phyloP scores from a whole-genome alignment of 1,140 invertebrate genomes.

The Bombus fervidus region DNA sequence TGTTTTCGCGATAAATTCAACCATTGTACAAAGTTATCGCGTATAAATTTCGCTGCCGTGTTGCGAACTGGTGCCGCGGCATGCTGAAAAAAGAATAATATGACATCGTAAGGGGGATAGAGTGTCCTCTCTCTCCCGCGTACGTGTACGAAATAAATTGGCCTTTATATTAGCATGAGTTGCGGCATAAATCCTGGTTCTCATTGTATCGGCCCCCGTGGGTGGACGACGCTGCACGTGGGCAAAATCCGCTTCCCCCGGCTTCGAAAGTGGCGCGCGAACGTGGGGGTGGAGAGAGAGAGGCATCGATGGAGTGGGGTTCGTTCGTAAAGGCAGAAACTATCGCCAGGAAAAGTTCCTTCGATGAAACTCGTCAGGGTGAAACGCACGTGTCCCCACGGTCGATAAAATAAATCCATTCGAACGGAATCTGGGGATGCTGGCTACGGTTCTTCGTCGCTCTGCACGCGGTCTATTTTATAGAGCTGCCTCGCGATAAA shows the following conservation, averaged over 20 bases:
- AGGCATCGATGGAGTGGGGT: conserved; percentile 1
- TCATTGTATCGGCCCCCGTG: conserved; percentile 76
- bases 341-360: neutral
- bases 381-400: conserved; percentile 36
- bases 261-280: conserved; percentile 59
- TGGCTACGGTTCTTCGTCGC: neutral
- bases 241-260: conserved; percentile 71
- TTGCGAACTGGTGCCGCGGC: conserved; percentile 44
- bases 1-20: conserved; percentile 77
- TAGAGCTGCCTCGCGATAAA: conserved; percentile 52
- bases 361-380: conserved; percentile 7
- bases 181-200: conserved; percentile 74
- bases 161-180: conserved; percentile 77
- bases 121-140: conserved; percentile 15
- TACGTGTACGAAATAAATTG: conserved; percentile 73
- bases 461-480: conserved; percentile 43
- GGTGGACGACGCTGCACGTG: conserved; percentile 72
- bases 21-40: conserved; percentile 72
- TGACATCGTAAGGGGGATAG: neutral
- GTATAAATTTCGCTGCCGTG: conserved; percentile 74
- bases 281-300: conserved; percentile 54
- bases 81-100: neutral
- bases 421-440: conserved; percentile 46
- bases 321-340: neutral
- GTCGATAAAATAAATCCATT: conserved; percentile 60